These are phyloP conservation scores for Menidia menidia DNA, from an alignment of 2,797 vertebrate genomes.

Conservation along the genomic window DNA sequence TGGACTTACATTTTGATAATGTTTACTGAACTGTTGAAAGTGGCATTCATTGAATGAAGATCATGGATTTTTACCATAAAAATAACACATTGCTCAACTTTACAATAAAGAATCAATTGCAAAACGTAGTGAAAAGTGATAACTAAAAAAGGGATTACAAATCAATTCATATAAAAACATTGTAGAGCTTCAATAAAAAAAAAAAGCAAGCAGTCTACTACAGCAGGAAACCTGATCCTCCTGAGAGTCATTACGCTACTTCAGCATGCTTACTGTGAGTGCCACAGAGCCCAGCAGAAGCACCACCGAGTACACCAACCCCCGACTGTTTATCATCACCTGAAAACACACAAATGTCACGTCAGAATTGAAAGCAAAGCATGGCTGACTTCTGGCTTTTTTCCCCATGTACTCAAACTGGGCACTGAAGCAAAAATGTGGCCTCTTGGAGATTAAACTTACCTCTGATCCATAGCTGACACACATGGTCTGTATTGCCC, in stretches of 20 bases:
- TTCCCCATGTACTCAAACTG: neutral
- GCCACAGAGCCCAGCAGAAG: conserved; percentile 94
- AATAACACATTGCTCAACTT: too few species aligned
- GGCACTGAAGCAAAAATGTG: neutral
- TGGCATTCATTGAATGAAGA: too few species aligned
- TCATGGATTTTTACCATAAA: too few species aligned
- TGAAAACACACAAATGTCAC: conserved; percentile 56
- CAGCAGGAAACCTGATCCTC: neutral
- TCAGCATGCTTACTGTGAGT: conserved; percentile 88
- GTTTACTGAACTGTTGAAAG: too few species aligned
- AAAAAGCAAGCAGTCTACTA: too few species aligned
- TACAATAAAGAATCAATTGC: too few species aligned
- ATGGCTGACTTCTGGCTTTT: neutral
- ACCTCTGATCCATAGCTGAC: conserved; percentile 90
- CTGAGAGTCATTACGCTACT: neutral
- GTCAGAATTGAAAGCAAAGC: neutral
- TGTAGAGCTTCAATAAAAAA: too few species aligned
- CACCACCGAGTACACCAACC: conserved; percentile 93
- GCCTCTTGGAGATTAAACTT: conserved; percentile 23
- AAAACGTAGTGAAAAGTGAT: too few species aligned
- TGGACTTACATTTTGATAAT: too few species aligned
- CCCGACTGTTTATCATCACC: conserved; percentile 96
- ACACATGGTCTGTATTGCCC: conserved; percentile 95
- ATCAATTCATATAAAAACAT: too few species aligned
- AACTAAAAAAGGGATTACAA: too few species aligned